Evolutionary conservation across 2,888 invertebrate species (phyloP).

Genomic region (Linyphia triangularis): DNA sequence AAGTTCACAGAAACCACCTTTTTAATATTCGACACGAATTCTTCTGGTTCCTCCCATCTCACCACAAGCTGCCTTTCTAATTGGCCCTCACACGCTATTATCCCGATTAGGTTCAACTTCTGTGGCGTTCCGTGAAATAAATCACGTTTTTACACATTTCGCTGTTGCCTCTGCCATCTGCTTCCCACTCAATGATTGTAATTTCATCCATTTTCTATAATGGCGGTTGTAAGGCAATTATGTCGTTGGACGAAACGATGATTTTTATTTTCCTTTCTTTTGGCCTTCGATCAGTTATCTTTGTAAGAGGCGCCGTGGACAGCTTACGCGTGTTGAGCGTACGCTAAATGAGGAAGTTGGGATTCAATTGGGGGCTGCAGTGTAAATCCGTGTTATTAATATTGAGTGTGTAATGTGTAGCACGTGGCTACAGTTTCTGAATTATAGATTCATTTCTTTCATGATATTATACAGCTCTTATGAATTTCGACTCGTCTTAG

Average conservation of each 20-base stretch:
- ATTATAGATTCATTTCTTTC: background rate
- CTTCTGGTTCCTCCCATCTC: slow-evolving; percentile 19
- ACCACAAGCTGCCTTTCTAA: slow-evolving; percentile 47
- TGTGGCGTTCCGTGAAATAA: slow-evolving; percentile 35
- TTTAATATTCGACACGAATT: slow-evolving; percentile 26
- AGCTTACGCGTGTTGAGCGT: background rate
- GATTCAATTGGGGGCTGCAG: background rate
- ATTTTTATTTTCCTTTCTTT: slow-evolving; percentile 23
- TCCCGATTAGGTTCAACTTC: slow-evolving; percentile 40
- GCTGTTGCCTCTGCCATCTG: slow-evolving; percentile 48
- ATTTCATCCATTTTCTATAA: slow-evolving; percentile 47
- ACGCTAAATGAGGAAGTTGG: background rate
- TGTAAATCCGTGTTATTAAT: background rate
- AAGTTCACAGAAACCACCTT: slow-evolving; percentile 1
- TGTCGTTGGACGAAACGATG: background rate
- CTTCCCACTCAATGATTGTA: slow-evolving; percentile 17
- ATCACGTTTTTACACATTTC: slow-evolving; percentile 41
- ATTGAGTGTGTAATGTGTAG: background rate
- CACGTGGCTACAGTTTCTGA: background rate
- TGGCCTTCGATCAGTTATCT: background rate
- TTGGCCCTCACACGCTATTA: slow-evolving; percentile 59
- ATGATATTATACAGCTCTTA: no score
- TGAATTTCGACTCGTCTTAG: no score
- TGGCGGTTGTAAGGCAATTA: slow-evolving; percentile 28
- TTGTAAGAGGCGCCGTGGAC: background rate